Evolutionary conservation across 2,888 invertebrate species (phyloP), one percentile per base, ranked within the genome.

Genomic region (Macropis europaea): DNA sequence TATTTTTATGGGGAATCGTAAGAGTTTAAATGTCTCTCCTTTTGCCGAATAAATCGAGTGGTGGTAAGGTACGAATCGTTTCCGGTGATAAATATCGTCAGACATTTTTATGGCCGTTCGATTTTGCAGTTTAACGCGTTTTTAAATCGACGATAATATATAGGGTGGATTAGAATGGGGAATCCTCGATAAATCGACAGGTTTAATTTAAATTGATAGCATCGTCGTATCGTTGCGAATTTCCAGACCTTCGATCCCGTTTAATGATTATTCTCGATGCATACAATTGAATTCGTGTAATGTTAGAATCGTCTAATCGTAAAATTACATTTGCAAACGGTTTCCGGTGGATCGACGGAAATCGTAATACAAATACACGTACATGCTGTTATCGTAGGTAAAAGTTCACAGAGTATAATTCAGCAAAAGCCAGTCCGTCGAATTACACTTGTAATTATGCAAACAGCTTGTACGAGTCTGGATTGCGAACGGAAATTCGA

Each of bases 131-230:
- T 47, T 60, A 66, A 60, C 28, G 61, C 45, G 63, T 30, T 57
- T 47, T 63, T 52, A 53, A 67, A 67, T 67, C 50, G 40, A 9
- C 17, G 9, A 7, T 15, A 40, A 61, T 52, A 52, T 19, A 48
- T 61, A 34, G 4, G 13, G 19, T 3, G n/a, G 38, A 7, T 13
- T 24, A 34, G 24, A 19, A 2, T 3, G 5, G 13, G 30, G 26
- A 61, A 45, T 30, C 30, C 66, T 7, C 61, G 61, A 52, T 45
- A 61, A 52, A 30, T 43, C 43, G 24, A 7, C 22, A 0, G 34
- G 15, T 52, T 36, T 30, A 50, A 66, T 52, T 66, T 52, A 13
- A 36, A 66, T 61, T n/a, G 28, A 52, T 22, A 9, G n/a, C 45
- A 5, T n/a, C 9, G n/a, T n/a, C 9, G n/a, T 2, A 11, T 32